Evolutionary conservation across 2,888 invertebrate species (phyloP).

Genomic region (Clistopyga incitator): DNA sequence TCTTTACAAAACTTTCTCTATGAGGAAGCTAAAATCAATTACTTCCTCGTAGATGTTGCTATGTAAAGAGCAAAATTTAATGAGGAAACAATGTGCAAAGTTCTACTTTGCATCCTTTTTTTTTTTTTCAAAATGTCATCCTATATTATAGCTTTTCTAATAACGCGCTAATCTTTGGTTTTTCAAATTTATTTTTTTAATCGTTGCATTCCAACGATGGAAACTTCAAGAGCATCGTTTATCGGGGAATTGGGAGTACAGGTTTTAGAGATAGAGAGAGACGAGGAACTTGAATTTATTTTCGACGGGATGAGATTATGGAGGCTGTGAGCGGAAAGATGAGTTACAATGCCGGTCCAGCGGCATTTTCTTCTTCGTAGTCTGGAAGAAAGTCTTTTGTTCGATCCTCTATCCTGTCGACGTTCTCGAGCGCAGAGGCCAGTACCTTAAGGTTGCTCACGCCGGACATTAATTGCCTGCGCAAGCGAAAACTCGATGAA

Average conservation of each 20-base stretch:
- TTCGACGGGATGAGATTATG: conserved; percentile 25
- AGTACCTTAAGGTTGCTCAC: conserved; percentile 89
- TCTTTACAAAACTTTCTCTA: too few species aligned
- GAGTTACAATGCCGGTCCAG: conserved; percentile 85
- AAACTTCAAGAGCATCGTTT: too few species aligned
- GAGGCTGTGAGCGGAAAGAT: conserved; percentile 8
- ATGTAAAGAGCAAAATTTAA: too few species aligned
- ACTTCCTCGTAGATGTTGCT: too few species aligned
- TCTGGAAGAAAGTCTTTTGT: conserved; percentile 85
- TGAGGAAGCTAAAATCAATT: too few species aligned
- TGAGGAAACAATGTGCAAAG: too few species aligned
- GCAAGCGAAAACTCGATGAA: not conserved
- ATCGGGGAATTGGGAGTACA: conserved; percentile 57
- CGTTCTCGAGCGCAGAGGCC: conserved; percentile 87
- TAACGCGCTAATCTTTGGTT: too few species aligned
- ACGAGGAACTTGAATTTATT: conserved; percentile 28
- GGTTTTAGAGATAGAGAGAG: conserved; percentile 14
- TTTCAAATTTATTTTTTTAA: too few species aligned
- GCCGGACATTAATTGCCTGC: conserved; percentile 88
- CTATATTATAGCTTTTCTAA: too few species aligned
- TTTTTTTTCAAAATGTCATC: too few species aligned
- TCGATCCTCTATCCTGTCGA: conserved; percentile 86
- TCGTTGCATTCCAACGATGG: too few species aligned
- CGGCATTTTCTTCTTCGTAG: conserved; percentile 84
- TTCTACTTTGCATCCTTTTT: too few species aligned